Evolutionary conservation across 2,797 vertebrate species (phyloP), one percentile per base, ranked within the genome.

Genomic region (Neosilurus hyrtlii): DNA sequence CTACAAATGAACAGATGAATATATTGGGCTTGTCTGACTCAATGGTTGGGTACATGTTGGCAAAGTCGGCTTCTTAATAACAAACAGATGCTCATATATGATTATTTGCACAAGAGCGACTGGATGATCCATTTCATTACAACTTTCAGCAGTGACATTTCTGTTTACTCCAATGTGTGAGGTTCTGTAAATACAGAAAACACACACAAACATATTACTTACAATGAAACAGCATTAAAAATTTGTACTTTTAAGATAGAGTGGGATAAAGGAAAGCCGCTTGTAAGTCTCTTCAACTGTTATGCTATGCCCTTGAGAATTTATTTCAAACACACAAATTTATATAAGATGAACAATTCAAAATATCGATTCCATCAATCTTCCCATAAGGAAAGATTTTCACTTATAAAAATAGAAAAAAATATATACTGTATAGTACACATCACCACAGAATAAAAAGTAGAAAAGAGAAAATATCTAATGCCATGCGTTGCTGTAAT

Each of bases 41-140:
- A 73, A 10, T 15, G 54, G 54, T 56, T 16, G 3, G 15, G 35
- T 37, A 68, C 35, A 22, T 15, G 20, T 11, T 11, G 35, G 16
- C 15, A 57, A 57, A 57, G 57, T 35, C 4, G 72, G 26, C 26
- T 56, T 80, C 15, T 43, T 74, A 72, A 80, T 74, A 54, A 52
- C 68, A 74, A 30, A 79, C 4, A 30, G 59, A 73, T 14, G 18
- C 57, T 79, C 67, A 51, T 79, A 37, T 56, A 71, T 79, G 57
- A 72, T 66, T 80, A 65, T 83, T 73, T 83, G 22, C 68, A 37
- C 77, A 83, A 73, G 66, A 79, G 37, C 52, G 51, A 24, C 70
- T 61, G 51, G 62, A 59, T 80, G 37, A 84, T n/a, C 78, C 83
- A 67, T 84, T 75, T 74, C 30, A 74, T 80, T 80, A 68, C 75